These are phyloP conservation scores for Lathamus discolor DNA, from an alignment of 2,113 vertebrate species.

Conservation along the genomic window DNA sequence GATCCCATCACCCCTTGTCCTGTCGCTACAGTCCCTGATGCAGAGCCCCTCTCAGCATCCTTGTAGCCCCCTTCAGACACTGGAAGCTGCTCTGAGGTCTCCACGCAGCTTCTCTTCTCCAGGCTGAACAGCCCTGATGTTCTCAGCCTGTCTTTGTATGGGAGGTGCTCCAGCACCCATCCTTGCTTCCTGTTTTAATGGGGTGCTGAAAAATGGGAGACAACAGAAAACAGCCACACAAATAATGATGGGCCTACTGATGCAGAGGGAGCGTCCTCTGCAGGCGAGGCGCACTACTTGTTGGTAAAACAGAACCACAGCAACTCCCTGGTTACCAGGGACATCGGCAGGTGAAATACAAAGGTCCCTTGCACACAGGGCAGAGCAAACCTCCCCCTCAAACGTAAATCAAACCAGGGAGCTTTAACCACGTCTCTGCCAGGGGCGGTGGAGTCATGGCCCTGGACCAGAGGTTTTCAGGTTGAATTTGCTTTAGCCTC, in stretches of 20 bases:
- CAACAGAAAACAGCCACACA: neutral
- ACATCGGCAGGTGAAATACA: neutral
- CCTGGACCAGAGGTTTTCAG: neutral
- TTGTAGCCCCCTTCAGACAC: too few relatives aligned
- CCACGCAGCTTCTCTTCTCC: neutral
- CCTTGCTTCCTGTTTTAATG: neutral
- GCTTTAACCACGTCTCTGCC: neutral
- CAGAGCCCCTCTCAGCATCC: too few relatives aligned
- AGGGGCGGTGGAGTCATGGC: neutral
- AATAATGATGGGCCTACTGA: neutral
- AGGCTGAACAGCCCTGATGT: neutral
- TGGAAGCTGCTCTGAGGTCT: neutral
- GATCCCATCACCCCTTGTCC: too few relatives aligned
- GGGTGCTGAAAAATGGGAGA: neutral
- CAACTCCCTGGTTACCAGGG: neutral
- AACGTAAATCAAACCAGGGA: neutral
- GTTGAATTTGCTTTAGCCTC: neutral
- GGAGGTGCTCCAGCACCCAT: neutral
- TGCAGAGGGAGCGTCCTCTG: neutral
- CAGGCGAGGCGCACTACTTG: neutral
- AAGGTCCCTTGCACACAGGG: accelerated
- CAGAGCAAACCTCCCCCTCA: neutral
- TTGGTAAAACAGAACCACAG: neutral
- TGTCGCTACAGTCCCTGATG: too few relatives aligned
- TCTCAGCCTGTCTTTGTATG: neutral